These are phyloP conservation scores for Himalopsyche tibetana DNA, from an alignment of 2,888 invertebrate genomes.

Conservation along the genomic window DNA sequence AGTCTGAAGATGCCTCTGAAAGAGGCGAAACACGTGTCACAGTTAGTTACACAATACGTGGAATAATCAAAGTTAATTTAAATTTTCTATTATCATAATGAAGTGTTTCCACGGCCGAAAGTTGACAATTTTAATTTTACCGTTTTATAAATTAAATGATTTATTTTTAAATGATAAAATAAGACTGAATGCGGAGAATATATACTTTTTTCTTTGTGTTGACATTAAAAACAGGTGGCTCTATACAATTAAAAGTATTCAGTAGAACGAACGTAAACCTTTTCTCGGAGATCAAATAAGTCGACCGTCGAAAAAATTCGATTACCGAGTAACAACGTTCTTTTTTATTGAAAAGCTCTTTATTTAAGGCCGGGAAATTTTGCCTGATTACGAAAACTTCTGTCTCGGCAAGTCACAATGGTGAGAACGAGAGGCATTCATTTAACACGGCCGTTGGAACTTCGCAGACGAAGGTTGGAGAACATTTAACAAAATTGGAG, in stretches of 20 bases:
- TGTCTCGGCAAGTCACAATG: constrained; percentile 21
- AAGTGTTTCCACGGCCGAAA: too few relatives aligned
- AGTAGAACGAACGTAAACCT: neutral
- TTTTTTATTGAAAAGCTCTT: constrained; percentile 16
- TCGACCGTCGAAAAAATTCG: constrained; percentile 7
- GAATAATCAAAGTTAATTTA: too few relatives aligned
- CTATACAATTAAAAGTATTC: neutral
- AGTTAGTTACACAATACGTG: too few relatives aligned
- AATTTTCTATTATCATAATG: too few relatives aligned
- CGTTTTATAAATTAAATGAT: too few relatives aligned
- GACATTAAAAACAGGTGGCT: neutral
- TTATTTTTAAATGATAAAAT: too few relatives aligned
- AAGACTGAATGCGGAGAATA: too few relatives aligned
- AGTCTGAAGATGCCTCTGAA: too few relatives aligned
- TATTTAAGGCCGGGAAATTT: constrained; percentile 4
- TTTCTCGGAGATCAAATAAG: constrained; percentile 12
- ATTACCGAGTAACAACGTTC: constrained; percentile 7
- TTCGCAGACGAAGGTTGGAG: constrained; percentile 34
- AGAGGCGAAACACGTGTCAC: too few relatives aligned
- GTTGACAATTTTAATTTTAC: too few relatives aligned
- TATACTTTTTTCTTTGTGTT: neutral
- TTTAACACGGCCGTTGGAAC: constrained; percentile 32
- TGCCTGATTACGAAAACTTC: constrained; percentile 40
- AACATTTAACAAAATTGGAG: constrained; percentile 34
- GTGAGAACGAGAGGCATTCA: constrained; percentile 6